A percentile compares a stretch with the other conserved stretches of the same genome.
Conservation (phyloP, 2,113 vertebrate species). For the Crotalus horridus region DNA sequence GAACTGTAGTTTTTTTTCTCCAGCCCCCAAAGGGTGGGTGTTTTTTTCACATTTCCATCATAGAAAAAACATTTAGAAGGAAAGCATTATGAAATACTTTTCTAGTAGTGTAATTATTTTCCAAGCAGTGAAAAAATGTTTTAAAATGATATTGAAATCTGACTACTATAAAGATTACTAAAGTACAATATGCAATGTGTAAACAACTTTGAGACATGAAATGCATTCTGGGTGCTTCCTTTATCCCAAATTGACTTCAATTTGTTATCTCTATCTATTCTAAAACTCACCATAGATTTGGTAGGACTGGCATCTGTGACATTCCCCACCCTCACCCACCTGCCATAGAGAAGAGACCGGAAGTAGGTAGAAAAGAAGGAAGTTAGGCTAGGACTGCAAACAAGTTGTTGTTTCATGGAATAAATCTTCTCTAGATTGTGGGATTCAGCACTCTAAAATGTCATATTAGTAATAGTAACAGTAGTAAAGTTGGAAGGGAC, state of each 20-base stretch:
- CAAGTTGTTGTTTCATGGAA: background rate
- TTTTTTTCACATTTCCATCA: background rate
- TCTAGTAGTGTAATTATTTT: background rate
- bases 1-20: background rate
- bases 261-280: background rate
- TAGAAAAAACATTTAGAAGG: background rate
- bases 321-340: background rate
- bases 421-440: background rate
- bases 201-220: background rate
- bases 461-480: background rate
- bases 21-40: background rate
- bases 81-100: background rate
- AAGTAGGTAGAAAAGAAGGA: background rate
- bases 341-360: background rate
- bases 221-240: background rate
- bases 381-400: background rate
- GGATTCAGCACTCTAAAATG: background rate
- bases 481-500: no score
- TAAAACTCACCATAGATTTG: no score
- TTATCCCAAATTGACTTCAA: background rate
- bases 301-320: background rate
- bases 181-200: background rate
- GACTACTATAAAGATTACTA: background rate
- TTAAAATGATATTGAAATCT: background rate
- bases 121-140: background rate